Evolutionary conservation across 2,888 invertebrate species (phyloP).

Genomic region (Gastracanthus pulcherrimus): DNA sequence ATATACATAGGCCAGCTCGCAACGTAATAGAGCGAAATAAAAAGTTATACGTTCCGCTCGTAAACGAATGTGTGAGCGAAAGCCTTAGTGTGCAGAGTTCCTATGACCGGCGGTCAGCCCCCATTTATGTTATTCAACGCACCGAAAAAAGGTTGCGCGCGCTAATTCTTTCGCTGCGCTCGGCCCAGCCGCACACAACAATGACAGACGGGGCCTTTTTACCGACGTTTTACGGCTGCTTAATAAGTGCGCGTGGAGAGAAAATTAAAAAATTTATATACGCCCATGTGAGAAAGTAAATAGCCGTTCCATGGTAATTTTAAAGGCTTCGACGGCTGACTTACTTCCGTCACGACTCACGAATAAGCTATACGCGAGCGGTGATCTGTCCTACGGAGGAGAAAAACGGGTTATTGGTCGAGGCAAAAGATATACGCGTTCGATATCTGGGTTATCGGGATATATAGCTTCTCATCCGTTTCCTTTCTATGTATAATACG

Average conservation of each 20-base stretch:
- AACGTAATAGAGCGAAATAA: constrained; percentile 29
- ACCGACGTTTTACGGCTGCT: not conserved
- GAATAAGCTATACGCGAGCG: not conserved
- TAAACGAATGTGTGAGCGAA: constrained; percentile 24
- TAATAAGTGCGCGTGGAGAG: not conserved
- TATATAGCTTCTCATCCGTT: not conserved
- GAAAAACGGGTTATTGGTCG: not conserved
- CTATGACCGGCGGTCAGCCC: no score
- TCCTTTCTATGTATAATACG: not conserved
- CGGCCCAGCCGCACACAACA: not conserved
- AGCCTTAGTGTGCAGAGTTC: constrained; percentile 7
- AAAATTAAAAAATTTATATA: not conserved
- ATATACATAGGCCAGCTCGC: not conserved
- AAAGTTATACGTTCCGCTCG: constrained; percentile 30
- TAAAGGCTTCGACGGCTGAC: no score
- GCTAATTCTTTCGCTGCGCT: not conserved
- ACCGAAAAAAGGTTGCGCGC: not conserved
- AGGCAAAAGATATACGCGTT: no score
- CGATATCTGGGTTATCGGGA: not conserved
- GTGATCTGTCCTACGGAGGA: not conserved
- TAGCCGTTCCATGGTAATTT: no score
- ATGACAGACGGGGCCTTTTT: no score
- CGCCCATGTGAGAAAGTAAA: not conserved
- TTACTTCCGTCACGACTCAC: no score
- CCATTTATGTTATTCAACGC: constrained; percentile 15